Base-by-base conservation (phyloP, 2,888 invertebrate genomes). In the Temnothorax rugatulus region DNA sequence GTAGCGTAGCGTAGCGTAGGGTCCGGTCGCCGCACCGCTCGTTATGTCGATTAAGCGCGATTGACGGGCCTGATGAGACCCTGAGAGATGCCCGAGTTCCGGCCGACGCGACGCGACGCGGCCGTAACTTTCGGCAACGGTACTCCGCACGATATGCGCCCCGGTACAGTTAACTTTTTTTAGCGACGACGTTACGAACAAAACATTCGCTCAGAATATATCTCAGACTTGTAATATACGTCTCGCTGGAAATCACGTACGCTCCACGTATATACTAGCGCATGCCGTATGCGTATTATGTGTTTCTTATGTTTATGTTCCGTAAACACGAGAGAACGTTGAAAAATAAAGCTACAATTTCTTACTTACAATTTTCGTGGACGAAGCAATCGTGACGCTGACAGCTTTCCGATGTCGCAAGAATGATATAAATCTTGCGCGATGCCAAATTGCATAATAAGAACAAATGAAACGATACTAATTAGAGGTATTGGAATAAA, bases 341-440 rank as follows among this genome's bases (percentile, higher is more conserved):
- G 21, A 25, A 25, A 5, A 25, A 11, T 50, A n/a, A 4, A 47
- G 4, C 11, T 21, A 25, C 18, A 29, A 59, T 15, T 59, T 29
- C 29, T 61, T 8, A 34, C 9, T 41, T 7, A 29, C 15, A 59
- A 15, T 59, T 61, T 29, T 59, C 29, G 59, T 34, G 63, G 4
- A 29, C 2, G 7, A 38, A 59, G 8, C 52, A 74, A 79, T 75
- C 41, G 64, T 73, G 64, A 85, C 83, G 4, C 18, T 25, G 25
- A 21, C 13, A n/a, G 4, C 66, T 61, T 9, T 52, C 7, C 34
- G 0, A 11, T 29, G 25, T 44, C 9, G 38, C n/a, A 50, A n/a
- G 15, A 5, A 18, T 18, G 34, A 15, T n/a, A 38, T 52, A 21
- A 38, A 63, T 13, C 11, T 64, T 41, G 63, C 63, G 18, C 34